Evolutionary conservation across 2,888 invertebrate species (phyloP), one percentile per base, ranked within the genome.

Genomic region (Terebella lapidaria): DNA sequence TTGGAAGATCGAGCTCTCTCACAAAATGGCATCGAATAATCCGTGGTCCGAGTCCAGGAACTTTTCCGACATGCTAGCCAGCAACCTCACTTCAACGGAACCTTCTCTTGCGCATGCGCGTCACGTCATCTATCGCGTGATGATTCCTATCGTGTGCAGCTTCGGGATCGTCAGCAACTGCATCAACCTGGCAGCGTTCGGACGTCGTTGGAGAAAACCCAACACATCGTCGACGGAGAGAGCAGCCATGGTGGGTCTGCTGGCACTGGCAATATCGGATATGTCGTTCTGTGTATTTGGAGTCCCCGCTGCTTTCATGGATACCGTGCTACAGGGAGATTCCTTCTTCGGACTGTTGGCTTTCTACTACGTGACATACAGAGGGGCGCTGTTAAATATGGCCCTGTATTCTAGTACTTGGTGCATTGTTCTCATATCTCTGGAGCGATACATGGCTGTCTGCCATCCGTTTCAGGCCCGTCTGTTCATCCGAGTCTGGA

Each of bases 121-220:
- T 2, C 46, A 55, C 49, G 24, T 35, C 4, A 26, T 64, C 52
- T 29, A 52, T 28, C 45, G 30, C 45, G 83, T 88, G 58, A 83
- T 87, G 47, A 77, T 89, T 67, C 89, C 89, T 60, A 82, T 85
- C 60, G 87, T 89, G 71, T 88, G 88, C 75, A 82, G 85, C 62
- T 81, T 88, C 62, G 89, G 89, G 55, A 88, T 90, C 71, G 82
- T 89, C 59, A 90, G 90, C 49, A 90, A 90, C 78, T 84, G 88
- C 51, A 84, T 90, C 67, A 90, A 90, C 81, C 82, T 90, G 66
- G 84, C 89, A 68, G 90, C 90, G 26, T 84, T 90, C 63, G 89
- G 89, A 51, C 84, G 89, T 62, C 57, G 73, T 18, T 72, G 75
- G 68, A 68, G 49, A 69, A 69, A 58, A 72, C 75, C 35, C 20